Conservation (phyloP, 2,113 vertebrate genomes). For the Triplophysa rosa region DNA sequence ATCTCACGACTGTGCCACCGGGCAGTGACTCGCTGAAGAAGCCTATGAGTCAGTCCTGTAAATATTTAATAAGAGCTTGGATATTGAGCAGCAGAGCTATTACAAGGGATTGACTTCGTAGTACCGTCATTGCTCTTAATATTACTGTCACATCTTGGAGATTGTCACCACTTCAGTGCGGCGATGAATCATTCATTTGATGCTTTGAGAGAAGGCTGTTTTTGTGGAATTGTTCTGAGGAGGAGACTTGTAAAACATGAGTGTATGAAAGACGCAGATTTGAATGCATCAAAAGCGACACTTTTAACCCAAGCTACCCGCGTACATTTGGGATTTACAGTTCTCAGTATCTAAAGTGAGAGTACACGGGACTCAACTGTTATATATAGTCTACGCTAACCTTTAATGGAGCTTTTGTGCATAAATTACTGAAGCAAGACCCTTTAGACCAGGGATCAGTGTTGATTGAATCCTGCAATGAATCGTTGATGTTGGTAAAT, state of each 20-base stretch:
- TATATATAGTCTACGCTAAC: neutral
- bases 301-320: constrained; percentile 17
- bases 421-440: neutral
- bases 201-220: neutral
- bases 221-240: neutral
- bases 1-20: constrained; percentile 23
- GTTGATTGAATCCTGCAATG: too few relatives aligned
- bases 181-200: constrained; percentile 43
- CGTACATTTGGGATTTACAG: neutral
- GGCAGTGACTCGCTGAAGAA: constrained; percentile 30
- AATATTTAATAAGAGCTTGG: constrained; percentile 54
- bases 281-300: neutral
- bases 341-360: neutral
- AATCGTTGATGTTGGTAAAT: too few relatives aligned
- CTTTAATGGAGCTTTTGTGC: neutral
- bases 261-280: neutral
- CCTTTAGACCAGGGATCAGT: too few relatives aligned
- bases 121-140: constrained; percentile 42
- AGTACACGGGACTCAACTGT: neutral
- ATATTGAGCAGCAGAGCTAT: constrained; percentile 47
- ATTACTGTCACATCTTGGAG: constrained; percentile 34
- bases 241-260: neutral
- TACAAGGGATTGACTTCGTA: constrained; percentile 45
- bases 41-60: constrained; percentile 51
- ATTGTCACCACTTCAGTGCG: constrained; percentile 10